Conservation (phyloP, 1,140 invertebrate genomes). For the Solenopsis fugax region DNA sequence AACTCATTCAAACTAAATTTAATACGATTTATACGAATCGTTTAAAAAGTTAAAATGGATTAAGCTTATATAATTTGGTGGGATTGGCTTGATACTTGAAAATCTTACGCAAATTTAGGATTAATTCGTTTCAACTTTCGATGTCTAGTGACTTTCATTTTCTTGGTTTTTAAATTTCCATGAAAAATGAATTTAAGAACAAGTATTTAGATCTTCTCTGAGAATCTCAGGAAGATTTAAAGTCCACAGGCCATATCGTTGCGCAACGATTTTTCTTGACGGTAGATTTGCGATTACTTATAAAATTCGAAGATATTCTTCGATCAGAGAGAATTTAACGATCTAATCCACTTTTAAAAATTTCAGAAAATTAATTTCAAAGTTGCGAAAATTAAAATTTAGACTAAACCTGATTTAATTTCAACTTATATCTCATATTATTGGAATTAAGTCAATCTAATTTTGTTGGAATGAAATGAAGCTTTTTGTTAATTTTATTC, state of each 20-base stretch:
- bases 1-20: conserved; percentile 13
- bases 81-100: background rate
- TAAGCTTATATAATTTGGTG: conserved; percentile 24
- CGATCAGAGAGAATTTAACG: background rate
- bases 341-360: background rate
- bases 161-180: conserved; percentile 13
- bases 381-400: conserved; percentile 19
- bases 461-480: background rate
- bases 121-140: background rate
- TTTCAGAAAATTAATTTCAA: conserved; percentile 20
- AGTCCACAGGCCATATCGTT: conserved; percentile 32
- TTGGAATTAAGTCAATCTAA: conserved; percentile 2
- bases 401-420: conserved; percentile 17
- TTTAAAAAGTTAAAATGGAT: background rate
- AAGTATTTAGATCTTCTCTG: background rate
- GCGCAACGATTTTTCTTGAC: background rate
- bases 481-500: conserved; percentile 7
- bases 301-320: conserved; percentile 14
- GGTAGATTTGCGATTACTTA: conserved; percentile 28
- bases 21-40: background rate
- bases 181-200: conserved; percentile 24
- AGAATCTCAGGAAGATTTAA: conserved; percentile 9
- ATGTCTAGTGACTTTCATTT: conserved; percentile 13
- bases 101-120: background rate
- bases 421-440: conserved; percentile 1